Evolutionary conservation across 1,140 invertebrate genomes (phyloP).

Genomic region (Hyles euphorbiae): DNA sequence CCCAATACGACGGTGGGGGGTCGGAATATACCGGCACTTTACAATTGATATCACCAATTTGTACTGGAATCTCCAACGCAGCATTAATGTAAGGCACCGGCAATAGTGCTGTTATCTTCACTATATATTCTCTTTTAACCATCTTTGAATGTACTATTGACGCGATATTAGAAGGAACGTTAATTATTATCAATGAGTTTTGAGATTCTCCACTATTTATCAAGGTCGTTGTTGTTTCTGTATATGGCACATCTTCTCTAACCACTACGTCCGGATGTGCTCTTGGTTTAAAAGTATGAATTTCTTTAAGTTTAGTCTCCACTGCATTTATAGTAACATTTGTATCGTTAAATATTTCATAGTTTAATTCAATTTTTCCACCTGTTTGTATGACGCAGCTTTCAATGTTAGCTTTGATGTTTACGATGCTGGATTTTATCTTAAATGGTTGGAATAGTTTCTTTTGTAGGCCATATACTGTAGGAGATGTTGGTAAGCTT

Average conservation of each 20-base stretch:
- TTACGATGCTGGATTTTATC: constrained; percentile 21
- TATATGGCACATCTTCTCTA: constrained; percentile 17
- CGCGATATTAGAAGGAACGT: constrained; percentile 19
- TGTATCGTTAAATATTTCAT: constrained; percentile 32
- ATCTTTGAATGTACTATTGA: constrained; percentile 29
- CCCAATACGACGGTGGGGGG: constrained; percentile 28
- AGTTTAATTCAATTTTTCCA: constrained; percentile 26
- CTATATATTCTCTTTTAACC: constrained; percentile 29
- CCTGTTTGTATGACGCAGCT: constrained; percentile 28
- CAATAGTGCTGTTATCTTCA: constrained; percentile 22
- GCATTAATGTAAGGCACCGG: too few species aligned
- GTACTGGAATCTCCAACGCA: too few species aligned
- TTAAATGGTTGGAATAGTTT: constrained; percentile 28
- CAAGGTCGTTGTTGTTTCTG: constrained; percentile 22
- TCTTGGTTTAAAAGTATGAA: constrained; percentile 19
- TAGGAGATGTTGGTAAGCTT: constrained; percentile 20
- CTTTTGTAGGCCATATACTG: constrained; percentile 28
- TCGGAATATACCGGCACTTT: neutral
- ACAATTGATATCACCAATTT: too few species aligned
- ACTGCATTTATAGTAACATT: constrained; percentile 27
- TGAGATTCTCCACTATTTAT: constrained; percentile 19
- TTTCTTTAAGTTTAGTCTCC: constrained; percentile 28
- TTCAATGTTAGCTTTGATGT: constrained; percentile 29
- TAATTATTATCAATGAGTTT: constrained; percentile 16
- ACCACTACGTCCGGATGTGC: constrained; percentile 9